phyloP scores from a whole-genome alignment of 2,888 invertebrate species.

The Monochamus alternatus region DNA sequence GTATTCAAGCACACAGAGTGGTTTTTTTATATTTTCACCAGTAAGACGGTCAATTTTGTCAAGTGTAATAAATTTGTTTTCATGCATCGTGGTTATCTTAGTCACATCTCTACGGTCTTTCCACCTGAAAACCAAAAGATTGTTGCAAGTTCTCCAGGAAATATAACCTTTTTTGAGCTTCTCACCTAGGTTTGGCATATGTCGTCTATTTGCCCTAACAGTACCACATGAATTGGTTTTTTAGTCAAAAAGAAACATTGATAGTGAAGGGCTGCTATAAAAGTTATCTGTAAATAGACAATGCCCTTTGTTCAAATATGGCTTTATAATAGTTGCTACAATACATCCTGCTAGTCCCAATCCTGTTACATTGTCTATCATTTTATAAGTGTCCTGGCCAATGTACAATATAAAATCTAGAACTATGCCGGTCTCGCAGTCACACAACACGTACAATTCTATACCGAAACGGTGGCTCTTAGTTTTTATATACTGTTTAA shows the following conservation, averaged over 20 bases:
- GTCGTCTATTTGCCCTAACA: constrained; percentile 24
- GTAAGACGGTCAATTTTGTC: constrained; percentile 31
- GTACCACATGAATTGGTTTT: constrained; percentile 39
- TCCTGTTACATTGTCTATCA: background rate
- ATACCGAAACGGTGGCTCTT: constrained; percentile 56
- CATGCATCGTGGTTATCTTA: constrained; percentile 34
- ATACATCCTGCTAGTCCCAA: constrained; percentile 41
- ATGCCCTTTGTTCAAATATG: constrained; percentile 44
- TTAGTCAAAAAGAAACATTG: constrained; percentile 31
- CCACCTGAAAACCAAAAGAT: constrained; percentile 19
- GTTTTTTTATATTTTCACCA: constrained; percentile 28
- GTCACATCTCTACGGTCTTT: constrained; percentile 25
- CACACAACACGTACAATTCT: constrained; percentile 54
- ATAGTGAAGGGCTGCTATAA: constrained; percentile 15
- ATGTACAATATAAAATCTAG: constrained; percentile 54
- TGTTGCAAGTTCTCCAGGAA: constrained; percentile 12
- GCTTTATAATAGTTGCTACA: constrained; percentile 46
- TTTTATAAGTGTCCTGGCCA: constrained; percentile 36
- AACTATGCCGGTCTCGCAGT: constrained; percentile 53
- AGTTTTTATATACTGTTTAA: constrained; percentile 56
- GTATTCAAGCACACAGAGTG: constrained; percentile 40
- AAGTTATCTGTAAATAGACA: constrained; percentile 14
- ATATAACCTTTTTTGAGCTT: constrained; percentile 42
- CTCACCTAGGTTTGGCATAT: constrained; percentile 35
- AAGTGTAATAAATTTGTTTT: constrained; percentile 29